phyloP scores from a whole-genome alignment of 2,797 vertebrate genomes.

The Silurus lanzhouensis region DNA sequence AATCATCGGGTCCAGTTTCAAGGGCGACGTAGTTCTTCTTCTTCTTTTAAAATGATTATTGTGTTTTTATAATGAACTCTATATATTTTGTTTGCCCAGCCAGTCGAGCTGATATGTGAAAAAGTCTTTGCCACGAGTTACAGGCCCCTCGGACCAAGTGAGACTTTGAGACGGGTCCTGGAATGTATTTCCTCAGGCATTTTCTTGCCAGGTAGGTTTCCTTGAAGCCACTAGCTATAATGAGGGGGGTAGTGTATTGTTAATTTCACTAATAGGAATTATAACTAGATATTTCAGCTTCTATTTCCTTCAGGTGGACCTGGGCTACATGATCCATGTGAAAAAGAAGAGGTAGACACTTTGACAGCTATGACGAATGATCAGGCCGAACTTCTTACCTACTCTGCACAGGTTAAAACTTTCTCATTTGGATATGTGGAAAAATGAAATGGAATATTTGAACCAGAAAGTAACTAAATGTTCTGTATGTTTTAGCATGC shows the following conservation, averaged over 20 bases:
- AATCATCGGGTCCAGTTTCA: not conserved
- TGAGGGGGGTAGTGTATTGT: not conserved
- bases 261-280: not conserved
- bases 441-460: not conserved
- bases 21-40: not conserved
- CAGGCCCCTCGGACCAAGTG: conserved; percentile 87
- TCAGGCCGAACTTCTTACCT: conserved; percentile 86
- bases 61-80: not conserved
- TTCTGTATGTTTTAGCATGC: conserved; percentile 75
- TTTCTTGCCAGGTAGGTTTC: conserved; percentile 84
- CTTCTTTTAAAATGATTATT: not conserved
- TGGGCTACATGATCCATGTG: conserved; percentile 89
- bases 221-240: not conserved
- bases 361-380: conserved; percentile 81
- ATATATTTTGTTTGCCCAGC: conserved; percentile 69
- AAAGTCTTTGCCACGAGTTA: conserved; percentile 92
- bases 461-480: not conserved
- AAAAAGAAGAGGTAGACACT: conserved; percentile 85
- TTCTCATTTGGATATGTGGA: not conserved
- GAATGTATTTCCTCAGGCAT: conserved; percentile 93
- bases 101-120: conserved; percentile 93
- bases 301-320: conserved; percentile 78
- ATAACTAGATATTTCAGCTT: not conserved
- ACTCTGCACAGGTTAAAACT: conserved; percentile 85
- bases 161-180: conserved; percentile 88